These are phyloP conservation scores for Bucco capensis DNA, from an alignment of 2,113 vertebrate genomes.

Conservation along the genomic window DNA sequence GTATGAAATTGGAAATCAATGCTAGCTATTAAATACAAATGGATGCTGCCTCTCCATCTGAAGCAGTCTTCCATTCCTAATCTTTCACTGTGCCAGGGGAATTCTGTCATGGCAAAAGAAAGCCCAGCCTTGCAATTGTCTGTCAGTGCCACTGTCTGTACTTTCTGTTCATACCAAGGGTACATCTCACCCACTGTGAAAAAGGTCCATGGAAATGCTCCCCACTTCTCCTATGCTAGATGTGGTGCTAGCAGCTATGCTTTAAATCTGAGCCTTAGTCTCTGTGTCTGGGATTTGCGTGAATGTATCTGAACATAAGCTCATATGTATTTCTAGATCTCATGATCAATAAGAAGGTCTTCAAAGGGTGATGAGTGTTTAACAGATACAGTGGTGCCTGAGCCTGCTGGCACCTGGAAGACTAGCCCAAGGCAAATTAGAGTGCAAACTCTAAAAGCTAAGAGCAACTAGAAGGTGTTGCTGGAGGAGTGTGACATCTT, in stretches of 20 bases:
- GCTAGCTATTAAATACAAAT: conserved; percentile 47
- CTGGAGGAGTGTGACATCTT: not conserved
- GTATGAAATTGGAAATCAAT: conserved; percentile 65
- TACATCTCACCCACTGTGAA: not conserved
- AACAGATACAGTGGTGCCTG: not conserved
- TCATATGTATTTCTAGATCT: not conserved
- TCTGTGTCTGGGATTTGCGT: not conserved
- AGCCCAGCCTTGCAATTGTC: not conserved
- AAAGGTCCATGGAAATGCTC: not conserved
- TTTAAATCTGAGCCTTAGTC: not conserved
- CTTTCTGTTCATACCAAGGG: not conserved
- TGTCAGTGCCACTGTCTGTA: not conserved
- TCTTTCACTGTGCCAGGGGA: not conserved
- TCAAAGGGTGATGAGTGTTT: not conserved
- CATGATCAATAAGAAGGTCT: not conserved
- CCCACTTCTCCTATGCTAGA: not conserved
- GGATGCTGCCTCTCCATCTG: not conserved
- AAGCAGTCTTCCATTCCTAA: not conserved
- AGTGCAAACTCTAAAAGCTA: not conserved
- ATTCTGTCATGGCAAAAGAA: not conserved
- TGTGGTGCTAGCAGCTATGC: not conserved
- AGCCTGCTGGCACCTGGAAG: not conserved
- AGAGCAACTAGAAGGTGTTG: not conserved
- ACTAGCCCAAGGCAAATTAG: not conserved
- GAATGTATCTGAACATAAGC: not conserved